These are phyloP conservation scores for Argyrosomus regius DNA, from an alignment of 2,797 vertebrate genomes.

Conservation along the genomic window DNA sequence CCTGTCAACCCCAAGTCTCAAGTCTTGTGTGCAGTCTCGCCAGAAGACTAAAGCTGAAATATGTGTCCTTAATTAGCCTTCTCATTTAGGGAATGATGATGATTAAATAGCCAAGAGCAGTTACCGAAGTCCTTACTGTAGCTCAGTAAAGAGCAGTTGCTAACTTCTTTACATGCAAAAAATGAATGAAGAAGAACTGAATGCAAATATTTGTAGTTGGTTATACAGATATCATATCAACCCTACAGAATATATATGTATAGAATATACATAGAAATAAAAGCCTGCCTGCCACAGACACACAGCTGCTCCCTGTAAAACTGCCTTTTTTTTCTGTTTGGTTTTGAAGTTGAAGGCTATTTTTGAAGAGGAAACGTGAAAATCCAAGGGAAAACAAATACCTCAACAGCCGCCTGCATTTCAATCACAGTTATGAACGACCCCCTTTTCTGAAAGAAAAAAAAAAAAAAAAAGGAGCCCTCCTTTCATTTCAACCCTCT, in stretches of 20 bases:
- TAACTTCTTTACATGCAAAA: neutral
- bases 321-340: neutral
- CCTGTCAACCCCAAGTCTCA: neutral
- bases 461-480: neutral
- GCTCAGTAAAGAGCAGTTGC: neutral
- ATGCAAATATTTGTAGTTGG: neutral
- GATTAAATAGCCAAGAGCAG: slow-evolving; percentile 40
- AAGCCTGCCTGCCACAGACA: neutral
- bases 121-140: slow-evolving; percentile 21
- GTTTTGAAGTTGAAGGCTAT: slow-evolving; percentile 31
- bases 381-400: slow-evolving; percentile 76
- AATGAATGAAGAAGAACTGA: neutral
- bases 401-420: slow-evolving; percentile 69
- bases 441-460: neutral
- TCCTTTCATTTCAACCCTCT: slow-evolving; percentile 51
- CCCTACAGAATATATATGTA: no score
- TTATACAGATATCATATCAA: neutral
- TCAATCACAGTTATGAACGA: slow-evolving; percentile 65
- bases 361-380: slow-evolving; percentile 71
- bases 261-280: neutral
- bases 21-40: slow-evolving; percentile 7
- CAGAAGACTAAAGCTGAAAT: slow-evolving; percentile 26
- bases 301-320: slow-evolving; percentile 18
- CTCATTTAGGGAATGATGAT: slow-evolving; percentile 37
- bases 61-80: slow-evolving; percentile 57